Evolutionary conservation across 2,113 vertebrate species (phyloP), one percentile per base, ranked within the genome.

Genomic region (Lynx canadensis): DNA sequence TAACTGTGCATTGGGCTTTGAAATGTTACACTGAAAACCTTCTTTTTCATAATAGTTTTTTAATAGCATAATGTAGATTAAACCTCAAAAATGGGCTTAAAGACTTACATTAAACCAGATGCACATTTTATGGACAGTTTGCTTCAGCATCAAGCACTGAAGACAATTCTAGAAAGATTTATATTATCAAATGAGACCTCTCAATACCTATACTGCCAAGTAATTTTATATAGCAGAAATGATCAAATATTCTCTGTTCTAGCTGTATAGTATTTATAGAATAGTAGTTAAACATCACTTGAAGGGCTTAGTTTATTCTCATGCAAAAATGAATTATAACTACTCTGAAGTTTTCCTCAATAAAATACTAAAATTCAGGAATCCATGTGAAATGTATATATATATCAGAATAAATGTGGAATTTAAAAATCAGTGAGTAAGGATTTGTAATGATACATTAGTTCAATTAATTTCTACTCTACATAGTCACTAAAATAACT

Each of bases 1-100:
- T 63, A 76, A 65, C 83, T 94, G 66, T 97, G 81, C 21, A 98
- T 97, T 92, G 80, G 91, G 95, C 79, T 98, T 96, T 13, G 18
- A 66, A 82, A 60, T 65, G 71, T 85, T 91, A 92, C 82, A 93
- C 29, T 90, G 90, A 98, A 31, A 88, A 95, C 81, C 50, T 7
- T 63, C 36, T 66, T 71, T 83, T 96, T 55, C 33, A 45, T 15
- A 83, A 76, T 82, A 74, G n/a, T 52, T 80, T 87, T 95, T 41
- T 57, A 96, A 79, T 57, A 38, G 5, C n/a, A 66, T 89, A 85
- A 89, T 66, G 25, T 73, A 91, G 18, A 85, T 71, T 92, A 33
- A 52, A n/a, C 16, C 12, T 88, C 52, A 91, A 50, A 89, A 85
- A 55, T 33, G 74, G 18, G 94, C 79, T 91, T 89, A 85, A 89